These are phyloP conservation scores for Geophilus truncorum DNA, from an alignment of 2,888 invertebrate genomes.

Conservation along the genomic window DNA sequence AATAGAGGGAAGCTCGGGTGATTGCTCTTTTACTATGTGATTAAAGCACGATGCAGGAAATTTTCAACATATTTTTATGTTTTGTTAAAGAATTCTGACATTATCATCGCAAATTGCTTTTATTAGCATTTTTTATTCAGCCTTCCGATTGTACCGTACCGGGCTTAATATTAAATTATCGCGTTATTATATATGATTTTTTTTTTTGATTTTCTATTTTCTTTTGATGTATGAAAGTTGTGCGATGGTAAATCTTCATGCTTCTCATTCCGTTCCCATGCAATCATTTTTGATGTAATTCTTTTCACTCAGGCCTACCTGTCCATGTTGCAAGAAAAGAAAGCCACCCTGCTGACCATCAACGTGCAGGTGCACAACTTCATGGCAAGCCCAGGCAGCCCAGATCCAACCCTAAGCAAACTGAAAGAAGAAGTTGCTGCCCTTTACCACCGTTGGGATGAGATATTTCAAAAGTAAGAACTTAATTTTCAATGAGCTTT, in stretches of 20 bases:
- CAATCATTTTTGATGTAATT: constrained; percentile 10
- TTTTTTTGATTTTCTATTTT: neutral
- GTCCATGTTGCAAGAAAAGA: constrained; percentile 56
- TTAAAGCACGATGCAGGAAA: neutral
- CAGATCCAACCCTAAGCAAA: constrained; percentile 47
- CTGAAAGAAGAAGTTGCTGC: constrained; percentile 63
- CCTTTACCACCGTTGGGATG: constrained; percentile 65
- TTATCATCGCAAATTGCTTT: neutral
- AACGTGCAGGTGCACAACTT: constrained; percentile 59
- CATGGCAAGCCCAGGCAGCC: constrained; percentile 55
- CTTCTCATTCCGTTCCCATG: constrained; percentile 17
- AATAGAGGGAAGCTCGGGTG: neutral
- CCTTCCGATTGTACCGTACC: neutral
- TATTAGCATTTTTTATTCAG: neutral
- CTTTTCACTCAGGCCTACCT: constrained; percentile 59
- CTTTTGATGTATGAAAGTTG: neutral
- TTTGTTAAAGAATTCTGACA: neutral
- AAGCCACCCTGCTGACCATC: constrained; percentile 55
- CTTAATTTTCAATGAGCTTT: neutral
- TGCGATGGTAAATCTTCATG: constrained; percentile 29
- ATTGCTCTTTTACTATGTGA: neutral
- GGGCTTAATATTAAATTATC: neutral
- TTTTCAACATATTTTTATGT: neutral
- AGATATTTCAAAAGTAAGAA: constrained; percentile 62
- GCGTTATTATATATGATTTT: no score